Percentiles rank a stretch among this genome's conserved stretches.
Evolutionary conservation across 2,113 vertebrate genomes (phyloP).

Genomic region (Todiramphus chloris): DNA sequence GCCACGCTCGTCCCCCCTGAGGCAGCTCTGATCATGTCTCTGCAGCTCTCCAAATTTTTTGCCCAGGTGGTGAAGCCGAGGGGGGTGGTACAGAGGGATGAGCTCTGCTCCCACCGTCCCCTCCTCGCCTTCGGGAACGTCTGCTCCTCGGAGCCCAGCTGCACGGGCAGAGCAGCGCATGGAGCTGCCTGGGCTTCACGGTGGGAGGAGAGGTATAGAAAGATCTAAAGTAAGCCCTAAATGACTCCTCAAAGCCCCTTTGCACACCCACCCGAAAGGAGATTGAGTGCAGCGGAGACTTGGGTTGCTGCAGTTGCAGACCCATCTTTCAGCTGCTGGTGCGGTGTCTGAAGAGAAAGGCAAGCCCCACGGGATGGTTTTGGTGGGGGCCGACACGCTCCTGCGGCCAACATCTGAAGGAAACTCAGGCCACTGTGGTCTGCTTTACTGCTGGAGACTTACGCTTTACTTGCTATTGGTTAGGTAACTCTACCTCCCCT

Average conservation of each 20-base stretch:
- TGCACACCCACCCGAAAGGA: background rate
- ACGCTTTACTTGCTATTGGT: background rate
- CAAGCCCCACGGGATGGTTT: fast-evolving
- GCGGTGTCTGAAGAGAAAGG: background rate
- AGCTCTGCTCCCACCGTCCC: background rate
- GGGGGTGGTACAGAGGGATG: background rate
- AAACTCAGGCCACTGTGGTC: background rate
- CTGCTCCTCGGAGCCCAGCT: background rate
- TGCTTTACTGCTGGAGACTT: background rate
- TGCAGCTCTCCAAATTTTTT: constrained; percentile 19
- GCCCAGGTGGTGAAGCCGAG: background rate
- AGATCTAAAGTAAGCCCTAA: background rate
- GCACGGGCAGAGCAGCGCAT: fast-evolving
- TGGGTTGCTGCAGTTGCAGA: background rate
- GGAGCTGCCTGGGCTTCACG: background rate
- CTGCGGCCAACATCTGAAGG: background rate
- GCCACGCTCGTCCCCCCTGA: background rate
- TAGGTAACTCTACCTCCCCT: background rate
- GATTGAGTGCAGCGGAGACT: background rate
- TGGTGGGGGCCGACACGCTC: background rate
- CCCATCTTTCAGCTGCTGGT: background rate
- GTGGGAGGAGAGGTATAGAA: background rate
- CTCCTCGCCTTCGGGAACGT: background rate
- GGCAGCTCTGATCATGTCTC: constrained; percentile 20
- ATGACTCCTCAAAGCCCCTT: background rate